phyloP scores from a whole-genome alignment of 2,888 invertebrate genomes.

The Drosophila peninsularis region DNA sequence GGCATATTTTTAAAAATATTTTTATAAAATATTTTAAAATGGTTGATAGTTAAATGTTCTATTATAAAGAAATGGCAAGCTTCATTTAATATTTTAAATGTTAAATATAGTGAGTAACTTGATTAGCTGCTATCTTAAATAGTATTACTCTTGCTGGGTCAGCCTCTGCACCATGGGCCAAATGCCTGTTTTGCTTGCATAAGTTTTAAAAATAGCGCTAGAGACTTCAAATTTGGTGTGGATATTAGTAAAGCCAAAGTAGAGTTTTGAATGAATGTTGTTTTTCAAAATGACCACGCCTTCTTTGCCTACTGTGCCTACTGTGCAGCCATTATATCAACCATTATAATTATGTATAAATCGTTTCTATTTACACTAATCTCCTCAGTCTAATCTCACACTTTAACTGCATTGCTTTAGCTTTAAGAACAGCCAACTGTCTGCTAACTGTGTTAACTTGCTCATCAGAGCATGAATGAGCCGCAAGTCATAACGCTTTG shows the following conservation, averaged over 20 bases:
- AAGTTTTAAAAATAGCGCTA: too few species aligned
- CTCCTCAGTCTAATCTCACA: not conserved
- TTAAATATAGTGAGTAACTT: not conserved
- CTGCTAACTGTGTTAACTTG: constrained; percentile 30
- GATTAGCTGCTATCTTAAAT: not conserved
- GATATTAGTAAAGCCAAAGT: too few species aligned
- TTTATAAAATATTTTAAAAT: too few species aligned
- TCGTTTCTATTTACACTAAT: not conserved
- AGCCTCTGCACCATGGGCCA: not conserved
- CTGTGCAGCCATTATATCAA: not conserved
- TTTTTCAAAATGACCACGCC: too few species aligned
- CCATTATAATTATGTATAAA: not conserved
- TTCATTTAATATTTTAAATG: not conserved
- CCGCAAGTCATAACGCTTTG: constrained; percentile 9
- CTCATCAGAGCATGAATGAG: constrained; percentile 49
- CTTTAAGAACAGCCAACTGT: constrained; percentile 1
- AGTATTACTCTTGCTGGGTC: not conserved
- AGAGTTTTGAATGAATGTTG: too few species aligned
- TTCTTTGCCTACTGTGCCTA: too few species aligned
- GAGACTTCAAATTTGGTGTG: too few species aligned
- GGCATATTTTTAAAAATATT: too few species aligned
- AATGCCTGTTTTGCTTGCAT: too few species aligned
- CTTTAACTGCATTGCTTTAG: not conserved
- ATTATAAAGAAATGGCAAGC: too few species aligned
- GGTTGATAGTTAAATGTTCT: too few species aligned